Base-by-base conservation (phyloP, 1,140 invertebrate genomes). In the Potamilus streckersoni region DNA sequence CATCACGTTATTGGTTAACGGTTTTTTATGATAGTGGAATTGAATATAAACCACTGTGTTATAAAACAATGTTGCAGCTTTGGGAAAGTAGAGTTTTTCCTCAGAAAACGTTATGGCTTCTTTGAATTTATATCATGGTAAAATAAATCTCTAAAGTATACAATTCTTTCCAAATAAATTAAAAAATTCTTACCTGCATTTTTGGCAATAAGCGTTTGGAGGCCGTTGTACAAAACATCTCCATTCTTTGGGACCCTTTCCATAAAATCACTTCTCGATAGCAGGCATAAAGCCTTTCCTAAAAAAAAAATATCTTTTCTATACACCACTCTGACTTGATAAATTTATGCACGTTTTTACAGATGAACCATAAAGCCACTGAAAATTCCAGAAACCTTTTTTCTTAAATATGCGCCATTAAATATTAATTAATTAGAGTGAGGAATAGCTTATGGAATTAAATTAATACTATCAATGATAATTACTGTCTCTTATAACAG, bases 161-260 rank as follows among this genome's bases (percentile, higher is more conserved):
- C 38, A 49, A 6, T 49, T 49, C 38, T 49, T 4, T 8, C 6
- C 6, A 49, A 49, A 49, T 49, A 49, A 49, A 49, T 49, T 31
- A 8, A n/a, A 38, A 31, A 19, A 31, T 12, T 76, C 71, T 73
- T 71, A 84, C 81, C 78, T 63, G 74, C 70, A 60, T 79, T 74
- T 68, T 81, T 84, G 16, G 60, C 78, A 49, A 96, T 93, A 15
- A 98, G 91, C 91, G 97, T 94, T 82, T 96, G 95, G 27, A 98
- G 92, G 6, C 96, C 95, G 90, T 98, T 98, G 91, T 96, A 96
- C 69, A 98, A 90, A 13, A 98, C 94, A 87, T 98, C 96, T 0
- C 97, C 97, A 20, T 96, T 95, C 0, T 96, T 95, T 0, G 96
- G 96, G 81, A 95, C 96, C 73, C 97, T 92, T 84, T 97, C 96